phyloP scores from a whole-genome alignment of 2,797 vertebrate genomes.

The Trachurus trachurus region DNA sequence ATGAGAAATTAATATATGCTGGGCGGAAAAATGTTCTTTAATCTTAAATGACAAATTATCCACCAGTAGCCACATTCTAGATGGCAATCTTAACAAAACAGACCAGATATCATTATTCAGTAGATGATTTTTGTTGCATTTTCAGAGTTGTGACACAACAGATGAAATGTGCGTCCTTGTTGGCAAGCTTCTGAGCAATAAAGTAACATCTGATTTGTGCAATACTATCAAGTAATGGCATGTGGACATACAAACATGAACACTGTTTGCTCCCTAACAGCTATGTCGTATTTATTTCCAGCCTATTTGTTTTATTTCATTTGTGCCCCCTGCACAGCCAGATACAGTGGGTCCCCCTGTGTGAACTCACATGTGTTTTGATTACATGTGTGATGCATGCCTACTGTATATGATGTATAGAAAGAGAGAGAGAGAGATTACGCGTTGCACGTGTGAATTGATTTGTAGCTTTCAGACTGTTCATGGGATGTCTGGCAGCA shows the following conservation, averaged over 20 bases:
- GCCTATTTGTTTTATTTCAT: constrained; percentile 5
- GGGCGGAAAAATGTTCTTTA: neutral
- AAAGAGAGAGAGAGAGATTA: constrained; percentile 30
- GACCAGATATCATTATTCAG: neutral
- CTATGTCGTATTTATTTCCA: neutral
- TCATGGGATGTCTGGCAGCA: constrained; percentile 53
- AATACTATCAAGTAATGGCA: neutral
- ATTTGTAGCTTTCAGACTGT: constrained; percentile 50
- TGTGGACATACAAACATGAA: neutral
- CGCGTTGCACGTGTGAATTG: constrained; percentile 50
- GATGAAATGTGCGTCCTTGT: neutral
- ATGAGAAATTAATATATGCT: constrained; percentile 18
- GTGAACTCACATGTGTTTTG: neutral
- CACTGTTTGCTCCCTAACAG: constrained; percentile 3
- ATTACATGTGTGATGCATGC: neutral
- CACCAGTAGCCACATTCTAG: neutral
- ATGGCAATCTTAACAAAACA: neutral
- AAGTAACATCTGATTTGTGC: neutral
- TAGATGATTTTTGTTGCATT: neutral
- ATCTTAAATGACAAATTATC: constrained; percentile 7
- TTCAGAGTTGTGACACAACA: neutral
- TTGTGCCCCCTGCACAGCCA: neutral
- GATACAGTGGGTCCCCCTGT: neutral
- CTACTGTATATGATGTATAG: constrained; percentile 7
- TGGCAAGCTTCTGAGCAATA: neutral